These are phyloP conservation scores for Petrolisthes cinctipes DNA, from an alignment of 2,888 invertebrate genomes.

Conservation along the genomic window DNA sequence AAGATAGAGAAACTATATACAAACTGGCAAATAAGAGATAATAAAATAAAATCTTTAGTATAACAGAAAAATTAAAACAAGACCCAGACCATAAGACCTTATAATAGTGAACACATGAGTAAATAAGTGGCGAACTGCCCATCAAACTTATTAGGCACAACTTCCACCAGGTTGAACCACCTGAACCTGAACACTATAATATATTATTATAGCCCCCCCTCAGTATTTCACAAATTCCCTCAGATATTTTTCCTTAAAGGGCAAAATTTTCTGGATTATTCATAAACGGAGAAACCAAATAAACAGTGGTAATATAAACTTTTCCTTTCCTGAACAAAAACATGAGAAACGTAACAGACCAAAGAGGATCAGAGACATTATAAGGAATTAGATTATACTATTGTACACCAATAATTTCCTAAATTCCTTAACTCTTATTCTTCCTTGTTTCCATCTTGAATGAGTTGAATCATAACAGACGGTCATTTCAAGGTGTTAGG, in stretches of 20 bases:
- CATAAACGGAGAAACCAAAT: slow-evolving; percentile 18
- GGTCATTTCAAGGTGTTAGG: neutral
- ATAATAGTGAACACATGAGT: too few species aligned
- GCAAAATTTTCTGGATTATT: neutral
- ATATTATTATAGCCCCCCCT: too few species aligned
- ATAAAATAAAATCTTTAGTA: too few species aligned
- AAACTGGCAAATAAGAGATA: too few species aligned
- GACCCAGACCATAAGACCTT: too few species aligned
- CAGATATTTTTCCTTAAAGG: neutral
- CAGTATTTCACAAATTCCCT: too few species aligned
- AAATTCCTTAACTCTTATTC: neutral
- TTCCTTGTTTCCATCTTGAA: neutral
- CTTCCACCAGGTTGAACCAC: too few species aligned
- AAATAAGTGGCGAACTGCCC: too few species aligned
- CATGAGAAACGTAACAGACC: neutral
- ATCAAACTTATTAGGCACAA: too few species aligned
- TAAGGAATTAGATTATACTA: neutral
- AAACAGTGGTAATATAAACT: neutral
- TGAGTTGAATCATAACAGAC: neutral
- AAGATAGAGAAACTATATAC: too few species aligned
- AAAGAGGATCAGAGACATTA: neutral
- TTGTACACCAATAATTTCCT: neutral
- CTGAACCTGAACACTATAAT: too few species aligned
- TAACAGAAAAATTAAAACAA: too few species aligned
- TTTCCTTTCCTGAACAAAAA: neutral